Evolutionary conservation across 2,888 invertebrate species (phyloP).

Genomic region (Ectemnius cavifrons): DNA sequence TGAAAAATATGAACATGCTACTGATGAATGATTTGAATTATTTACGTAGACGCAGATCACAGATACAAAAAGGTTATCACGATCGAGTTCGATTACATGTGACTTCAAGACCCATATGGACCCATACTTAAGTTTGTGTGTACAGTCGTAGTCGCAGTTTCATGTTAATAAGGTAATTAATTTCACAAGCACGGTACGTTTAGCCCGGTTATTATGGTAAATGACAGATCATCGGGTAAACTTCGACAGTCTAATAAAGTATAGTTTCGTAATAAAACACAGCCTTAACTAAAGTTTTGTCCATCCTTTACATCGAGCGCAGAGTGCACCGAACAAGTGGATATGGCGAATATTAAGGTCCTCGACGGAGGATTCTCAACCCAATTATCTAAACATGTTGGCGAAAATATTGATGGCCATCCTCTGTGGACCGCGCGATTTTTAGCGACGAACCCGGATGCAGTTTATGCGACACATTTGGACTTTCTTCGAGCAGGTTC

Average conservation of each 20-base stretch:
- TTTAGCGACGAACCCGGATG: slow-evolving; percentile 87
- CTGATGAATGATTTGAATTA: background rate
- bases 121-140: too few relatives aligned
- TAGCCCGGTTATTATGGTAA: too few relatives aligned
- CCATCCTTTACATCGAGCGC: background rate
- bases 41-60: background rate
- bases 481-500: slow-evolving; percentile 93
- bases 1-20: background rate
- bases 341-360: slow-evolving; percentile 67
- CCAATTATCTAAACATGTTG: slow-evolving; percentile 87
- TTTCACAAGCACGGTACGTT: too few relatives aligned
- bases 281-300: background rate
- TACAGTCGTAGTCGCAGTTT: too few relatives aligned
- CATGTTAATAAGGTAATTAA: too few relatives aligned
- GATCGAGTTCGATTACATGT: slow-evolving; percentile 11
- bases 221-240: background rate
- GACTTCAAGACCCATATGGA: too few relatives aligned
- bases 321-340: background rate
- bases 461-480: slow-evolving; percentile 88
- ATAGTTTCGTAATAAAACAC: background rate
- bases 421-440: slow-evolving; percentile 94
- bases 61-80: slow-evolving; percentile 33
- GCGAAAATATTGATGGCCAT: slow-evolving; percentile 88
- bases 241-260: background rate
- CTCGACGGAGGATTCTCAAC: slow-evolving; percentile 90